A percentile compares a stretch with the other conserved stretches of the same genome.
These are phyloP conservation scores for Ibidorhyncha struthersii DNA, from an alignment of 2,113 vertebrate genomes.

Conservation along the genomic window DNA sequence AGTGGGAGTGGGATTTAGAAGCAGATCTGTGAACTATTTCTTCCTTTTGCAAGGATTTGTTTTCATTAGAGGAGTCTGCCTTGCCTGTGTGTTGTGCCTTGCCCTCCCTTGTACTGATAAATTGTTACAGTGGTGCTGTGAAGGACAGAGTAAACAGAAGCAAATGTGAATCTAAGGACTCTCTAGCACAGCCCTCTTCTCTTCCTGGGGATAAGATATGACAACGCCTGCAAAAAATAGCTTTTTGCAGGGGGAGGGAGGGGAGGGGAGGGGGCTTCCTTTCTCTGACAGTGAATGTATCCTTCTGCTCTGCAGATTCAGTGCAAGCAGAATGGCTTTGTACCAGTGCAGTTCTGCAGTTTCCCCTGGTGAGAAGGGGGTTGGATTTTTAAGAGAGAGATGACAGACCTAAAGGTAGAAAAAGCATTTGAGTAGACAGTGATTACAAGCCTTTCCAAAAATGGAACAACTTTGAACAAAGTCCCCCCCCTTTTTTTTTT, in stretches of 20 bases:
- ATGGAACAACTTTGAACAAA: conserved; percentile 34
- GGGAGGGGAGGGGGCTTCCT: neutral
- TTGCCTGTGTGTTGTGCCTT: neutral
- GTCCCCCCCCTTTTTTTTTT: neutral
- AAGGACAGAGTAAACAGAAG: conserved; percentile 7
- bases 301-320: conserved; percentile 4
- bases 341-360: neutral
- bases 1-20: neutral
- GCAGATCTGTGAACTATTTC: neutral
- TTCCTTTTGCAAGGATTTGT: neutral
- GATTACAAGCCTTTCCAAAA: conserved; percentile 28
- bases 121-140: neutral
- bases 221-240: conserved; percentile 42
- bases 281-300: conserved; percentile 1
- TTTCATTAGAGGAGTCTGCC: neutral
- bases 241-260: neutral
- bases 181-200: conserved; percentile 8
- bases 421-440: neutral
- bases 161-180: neutral
- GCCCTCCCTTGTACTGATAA: neutral
- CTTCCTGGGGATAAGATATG: conserved; percentile 38
- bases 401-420: neutral
- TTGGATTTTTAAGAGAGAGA: neutral
- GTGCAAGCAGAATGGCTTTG: neutral
- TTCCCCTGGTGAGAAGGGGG: neutral